phyloP scores from a whole-genome alignment of 2,797 vertebrate species.

The Percopsis omiscomaycus region DNA sequence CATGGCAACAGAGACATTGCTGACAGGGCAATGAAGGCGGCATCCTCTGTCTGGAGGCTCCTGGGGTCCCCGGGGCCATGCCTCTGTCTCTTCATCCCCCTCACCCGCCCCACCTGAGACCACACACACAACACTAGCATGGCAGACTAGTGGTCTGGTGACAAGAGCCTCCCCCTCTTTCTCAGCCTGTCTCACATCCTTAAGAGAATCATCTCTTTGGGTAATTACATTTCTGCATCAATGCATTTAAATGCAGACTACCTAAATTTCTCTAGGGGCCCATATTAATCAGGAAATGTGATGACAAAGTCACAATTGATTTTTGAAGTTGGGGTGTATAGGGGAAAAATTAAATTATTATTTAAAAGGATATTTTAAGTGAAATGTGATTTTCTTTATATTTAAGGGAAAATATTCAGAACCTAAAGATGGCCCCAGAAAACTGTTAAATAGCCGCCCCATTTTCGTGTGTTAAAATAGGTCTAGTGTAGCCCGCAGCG shows the following conservation, averaged over 20 bases:
- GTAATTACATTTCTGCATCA: slow-evolving; percentile 84
- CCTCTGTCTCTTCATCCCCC: slow-evolving; percentile 25
- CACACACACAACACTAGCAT: slow-evolving; percentile 52
- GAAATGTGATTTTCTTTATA: slow-evolving; percentile 6
- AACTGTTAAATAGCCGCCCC: slow-evolving; percentile 64
- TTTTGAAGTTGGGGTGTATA: no score
- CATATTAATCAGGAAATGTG: slow-evolving; percentile 66
- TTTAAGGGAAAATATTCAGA: slow-evolving; percentile 30
- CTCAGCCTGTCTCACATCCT: slow-evolving; percentile 69
- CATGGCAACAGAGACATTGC: slow-evolving; percentile 56
- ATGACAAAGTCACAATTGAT: neutral
- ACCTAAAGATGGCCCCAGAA: slow-evolving; percentile 47
- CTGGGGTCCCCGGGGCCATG: slow-evolving; percentile 44
- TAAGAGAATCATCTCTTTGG: slow-evolving; percentile 79
- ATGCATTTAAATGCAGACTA: slow-evolving; percentile 75
- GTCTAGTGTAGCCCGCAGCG: slow-evolving; percentile 78
- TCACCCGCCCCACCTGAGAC: slow-evolving; percentile 65
- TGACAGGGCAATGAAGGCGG: slow-evolving; percentile 54
- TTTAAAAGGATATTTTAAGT: no score
- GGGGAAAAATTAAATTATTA: no score
- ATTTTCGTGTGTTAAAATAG: slow-evolving; percentile 76
- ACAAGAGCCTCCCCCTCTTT: slow-evolving; percentile 32
- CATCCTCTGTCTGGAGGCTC: slow-evolving; percentile 45
- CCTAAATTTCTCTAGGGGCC: slow-evolving; percentile 68
- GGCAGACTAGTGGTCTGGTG: slow-evolving; percentile 57